phyloP scores from a whole-genome alignment of 2,888 invertebrate species.

The Malthinus flaveolus region DNA sequence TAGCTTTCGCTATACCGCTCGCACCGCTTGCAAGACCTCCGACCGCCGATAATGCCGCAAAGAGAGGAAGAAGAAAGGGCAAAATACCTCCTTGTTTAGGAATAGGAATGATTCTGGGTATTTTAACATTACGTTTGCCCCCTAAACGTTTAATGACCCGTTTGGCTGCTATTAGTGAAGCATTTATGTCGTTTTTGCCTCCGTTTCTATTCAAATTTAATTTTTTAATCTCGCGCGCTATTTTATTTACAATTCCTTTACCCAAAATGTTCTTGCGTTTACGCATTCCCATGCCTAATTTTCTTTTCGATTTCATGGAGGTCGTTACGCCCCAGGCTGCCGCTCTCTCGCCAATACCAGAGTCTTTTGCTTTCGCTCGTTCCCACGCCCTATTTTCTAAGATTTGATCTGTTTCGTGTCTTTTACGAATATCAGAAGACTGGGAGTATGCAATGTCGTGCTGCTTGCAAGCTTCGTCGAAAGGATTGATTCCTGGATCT shows the following conservation, averaged over 20 bases:
- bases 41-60: conserved; percentile 43
- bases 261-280: background rate
- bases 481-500: conserved; percentile 38
- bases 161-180: background rate
- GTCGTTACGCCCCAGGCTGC: conserved; percentile 38
- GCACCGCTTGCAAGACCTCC: conserved; percentile 35
- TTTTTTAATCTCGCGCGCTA: background rate
- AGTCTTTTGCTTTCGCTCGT: conserved; percentile 34
- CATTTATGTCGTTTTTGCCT: background rate
- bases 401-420: conserved; percentile 39
- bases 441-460: conserved; percentile 39
- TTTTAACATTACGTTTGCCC: conserved; percentile 10
- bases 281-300: conserved; percentile 28
- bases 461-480: conserved; percentile 39
- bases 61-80: conserved; percentile 43
- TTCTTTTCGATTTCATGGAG: conserved; percentile 41
- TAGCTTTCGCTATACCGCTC: conserved; percentile 35
- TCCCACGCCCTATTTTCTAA: conserved; percentile 37
- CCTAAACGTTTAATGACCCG: background rate
- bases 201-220: background rate
- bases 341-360: conserved; percentile 38
- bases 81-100: conserved; percentile 46
- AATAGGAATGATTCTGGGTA: conserved; percentile 37
- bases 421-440: conserved; percentile 21
- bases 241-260: background rate